phyloP scores from a whole-genome alignment of 2,888 invertebrate genomes.

The Odontocolon sp. region DNA sequence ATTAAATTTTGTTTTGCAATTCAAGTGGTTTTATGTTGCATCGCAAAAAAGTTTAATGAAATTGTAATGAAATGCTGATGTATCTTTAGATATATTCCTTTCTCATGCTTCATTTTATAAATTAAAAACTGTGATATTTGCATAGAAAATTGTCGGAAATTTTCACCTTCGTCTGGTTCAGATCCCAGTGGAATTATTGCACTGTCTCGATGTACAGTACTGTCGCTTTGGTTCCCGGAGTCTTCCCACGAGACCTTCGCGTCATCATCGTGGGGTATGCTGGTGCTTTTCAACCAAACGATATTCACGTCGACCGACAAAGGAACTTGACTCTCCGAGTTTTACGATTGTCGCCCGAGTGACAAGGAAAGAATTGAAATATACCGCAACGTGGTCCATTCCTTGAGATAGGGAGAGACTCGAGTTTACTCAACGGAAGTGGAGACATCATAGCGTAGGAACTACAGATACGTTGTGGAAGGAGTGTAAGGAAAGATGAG shows the following conservation, averaged over 20 bases:
- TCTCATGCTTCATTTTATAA: too few species aligned
- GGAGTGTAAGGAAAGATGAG: constrained; percentile 26
- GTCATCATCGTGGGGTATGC: constrained; percentile 5
- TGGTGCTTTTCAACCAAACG: constrained; percentile 43
- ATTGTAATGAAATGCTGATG: too few species aligned
- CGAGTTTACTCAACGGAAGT: constrained; percentile 25
- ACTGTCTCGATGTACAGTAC: background rate
- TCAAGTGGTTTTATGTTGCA: too few species aligned
- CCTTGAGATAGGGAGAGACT: constrained; percentile 16
- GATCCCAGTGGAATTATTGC: too few species aligned
- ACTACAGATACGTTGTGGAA: background rate
- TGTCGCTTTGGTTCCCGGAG: background rate
- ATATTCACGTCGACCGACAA: constrained; percentile 44
- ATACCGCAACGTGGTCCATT: constrained; percentile 4
- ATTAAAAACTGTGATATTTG: too few species aligned
- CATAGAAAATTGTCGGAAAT: too few species aligned
- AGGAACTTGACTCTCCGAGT: constrained; percentile 29
- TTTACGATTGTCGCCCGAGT: constrained; percentile 45
- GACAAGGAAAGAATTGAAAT: constrained; percentile 1
- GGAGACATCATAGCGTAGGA: constrained; percentile 8
- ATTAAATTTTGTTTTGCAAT: too few species aligned
- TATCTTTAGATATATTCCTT: too few species aligned
- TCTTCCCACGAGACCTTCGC: constrained; percentile 35
- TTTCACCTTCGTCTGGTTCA: too few species aligned
- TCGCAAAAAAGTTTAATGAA: too few species aligned